Base-by-base conservation (phyloP, 1,140 invertebrate species). In the Bacillus rossius region DNA sequence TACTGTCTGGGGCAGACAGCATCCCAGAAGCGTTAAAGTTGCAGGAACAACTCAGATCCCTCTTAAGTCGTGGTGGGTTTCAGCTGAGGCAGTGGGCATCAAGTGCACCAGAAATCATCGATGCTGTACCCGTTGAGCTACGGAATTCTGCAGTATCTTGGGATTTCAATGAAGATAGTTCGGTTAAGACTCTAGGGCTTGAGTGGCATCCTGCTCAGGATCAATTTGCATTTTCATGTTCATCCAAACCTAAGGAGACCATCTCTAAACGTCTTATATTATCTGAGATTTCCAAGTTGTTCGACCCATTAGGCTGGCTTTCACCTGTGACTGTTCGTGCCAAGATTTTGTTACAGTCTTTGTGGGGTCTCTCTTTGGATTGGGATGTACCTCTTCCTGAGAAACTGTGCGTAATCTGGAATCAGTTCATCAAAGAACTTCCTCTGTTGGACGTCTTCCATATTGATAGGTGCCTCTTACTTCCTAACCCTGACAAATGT, bases 1-100 rank as follows among this genome's bases (percentile, higher is more conserved):
- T 72, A 16, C 55, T 77, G 1, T 66, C 68, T 17, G 73, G 73
- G 22, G 62, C 64, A 10, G 57, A 57, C 19, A 20, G n/a, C 23
- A 49, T 60, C 25, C 29, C 60, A 48, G 51, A 55, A 37, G 67
- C 65, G 22, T 16, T 58, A n/a, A 10, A 57, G 37, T 13, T 62
- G 10, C 57, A 57, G 17, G 16, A 34, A 1, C 42, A 67, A 25
- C 2, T 68, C 0, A 57, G 45, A 19, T 29, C 16, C 14, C 13
- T 64, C 29, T 48, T 67, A 16, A 17, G 42, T 34, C 3, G 14
- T 25, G 64, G 60, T 20, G 54, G 57, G n/a, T 65, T 67, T 55
- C 10, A 50, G 8, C 26, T 67, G 1, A 51, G 60, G 38, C 65
- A 67, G 49, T 67, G 50, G 38, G 17, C 8, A 60, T 20, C 45